These are phyloP conservation scores for Hafferia zeledoni DNA, from an alignment of 2,797 vertebrate genomes.

Conservation along the genomic window DNA sequence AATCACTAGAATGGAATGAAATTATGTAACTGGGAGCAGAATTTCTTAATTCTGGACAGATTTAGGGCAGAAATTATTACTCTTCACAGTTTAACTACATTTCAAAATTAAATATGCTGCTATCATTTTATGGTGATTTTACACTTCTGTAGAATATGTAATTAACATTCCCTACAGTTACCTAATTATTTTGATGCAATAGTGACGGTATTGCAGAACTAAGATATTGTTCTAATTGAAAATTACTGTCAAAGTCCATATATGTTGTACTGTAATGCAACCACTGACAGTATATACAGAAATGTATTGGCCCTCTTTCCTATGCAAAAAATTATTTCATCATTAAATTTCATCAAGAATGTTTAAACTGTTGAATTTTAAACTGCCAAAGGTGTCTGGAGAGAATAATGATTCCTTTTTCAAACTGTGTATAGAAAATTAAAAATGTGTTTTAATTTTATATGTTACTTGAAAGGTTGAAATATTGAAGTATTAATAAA, in stretches of 20 bases:
- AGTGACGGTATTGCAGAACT: neutral
- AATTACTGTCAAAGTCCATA: neutral
- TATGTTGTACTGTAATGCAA: slow-evolving; percentile 1
- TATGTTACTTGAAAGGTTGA: slow-evolving; percentile 48
- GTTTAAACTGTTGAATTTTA: slow-evolving; percentile 50
- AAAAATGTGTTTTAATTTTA: slow-evolving; percentile 66
- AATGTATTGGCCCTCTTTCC: slow-evolving; percentile 35
- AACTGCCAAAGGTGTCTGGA: slow-evolving; percentile 18
- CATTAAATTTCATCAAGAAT: slow-evolving; percentile 37
- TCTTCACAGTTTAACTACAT: neutral
- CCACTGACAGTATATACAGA: slow-evolving; percentile 14
- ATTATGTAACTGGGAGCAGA: neutral
- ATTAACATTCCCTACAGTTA: neutral
- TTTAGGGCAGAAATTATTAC: neutral
- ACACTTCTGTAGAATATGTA: neutral
- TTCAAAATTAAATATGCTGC: neutral
- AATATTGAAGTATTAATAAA: slow-evolving; percentile 30
- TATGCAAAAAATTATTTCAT: slow-evolving; percentile 63
- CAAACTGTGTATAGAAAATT: slow-evolving; percentile 5
- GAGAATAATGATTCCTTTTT: slow-evolving; percentile 2
- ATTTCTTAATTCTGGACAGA: neutral
- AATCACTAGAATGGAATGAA: neutral
- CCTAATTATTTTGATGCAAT: neutral
- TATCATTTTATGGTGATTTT: neutral
- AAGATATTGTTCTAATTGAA: neutral